Evolutionary conservation across 92 coral and sea anemone genomes (phyloP), one percentile per base, ranked within the genome.

Genomic region (Zoanthus sansibaricus): DNA sequence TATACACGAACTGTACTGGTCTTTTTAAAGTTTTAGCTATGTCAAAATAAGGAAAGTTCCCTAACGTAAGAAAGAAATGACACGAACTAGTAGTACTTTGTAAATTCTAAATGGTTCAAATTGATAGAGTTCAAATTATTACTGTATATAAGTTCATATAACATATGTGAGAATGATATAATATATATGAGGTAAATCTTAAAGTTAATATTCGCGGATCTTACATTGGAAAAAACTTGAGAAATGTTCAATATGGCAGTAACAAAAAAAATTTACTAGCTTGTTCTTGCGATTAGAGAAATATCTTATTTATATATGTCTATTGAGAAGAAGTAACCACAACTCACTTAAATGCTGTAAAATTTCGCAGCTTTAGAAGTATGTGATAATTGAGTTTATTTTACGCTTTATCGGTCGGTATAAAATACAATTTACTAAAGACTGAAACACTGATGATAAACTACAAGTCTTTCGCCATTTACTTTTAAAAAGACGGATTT

Each of bases 401-500:
- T 64, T 80, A 66, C 52, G 17, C 31, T 71, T 80, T 20, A 76
- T 30, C 45, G 18, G 70, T 51, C 46, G 56, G n/a, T n/a, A 37
- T n/a, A 79, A 45, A 66, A 20, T 16, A 76, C 47, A 18, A 78
- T 8, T 14, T 58, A 16, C 17, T 45, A 7, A 48, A 66, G 21
- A 80, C 42, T 18, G 5, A 30, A 80, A 20, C 64, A n/a, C n/a
- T n/a, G n/a, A 67, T 20, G 37, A 37, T 58, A 80, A 32, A 45
- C 70, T 48, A 17, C 61, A 67, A 66, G 58, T 58, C 72, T 56
- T 12, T 52, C 45, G 51, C 61, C 45, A 54, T 71, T 58, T 66
- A 54, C 56, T 18, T 80, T 80, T 46, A 80, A 80, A 45, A 13
- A 67, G 47, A 37, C 66, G 46, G 21, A 64, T 67, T 79, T 80